phyloP scores from a whole-genome alignment of 2,113 vertebrate species.

The Salvator merianae region DNA sequence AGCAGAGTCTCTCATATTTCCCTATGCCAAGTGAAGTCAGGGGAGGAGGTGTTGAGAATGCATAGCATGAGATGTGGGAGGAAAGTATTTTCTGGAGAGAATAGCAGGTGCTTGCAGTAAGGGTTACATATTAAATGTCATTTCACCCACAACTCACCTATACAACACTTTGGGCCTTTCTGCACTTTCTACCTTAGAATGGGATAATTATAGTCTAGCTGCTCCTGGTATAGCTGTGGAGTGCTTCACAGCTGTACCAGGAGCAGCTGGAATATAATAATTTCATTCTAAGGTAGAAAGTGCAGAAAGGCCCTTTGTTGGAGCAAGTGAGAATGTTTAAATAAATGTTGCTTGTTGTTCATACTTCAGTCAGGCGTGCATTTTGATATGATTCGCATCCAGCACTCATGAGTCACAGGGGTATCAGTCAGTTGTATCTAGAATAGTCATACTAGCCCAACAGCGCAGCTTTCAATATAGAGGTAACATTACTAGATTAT shows the following conservation, averaged over 20 bases:
- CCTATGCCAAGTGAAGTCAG: background rate
- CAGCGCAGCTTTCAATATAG: background rate
- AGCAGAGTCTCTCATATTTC: background rate
- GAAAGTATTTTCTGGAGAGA: background rate
- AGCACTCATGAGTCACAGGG: no score
- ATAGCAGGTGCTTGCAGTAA: background rate
- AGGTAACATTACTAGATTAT: no score
- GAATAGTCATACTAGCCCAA: background rate
- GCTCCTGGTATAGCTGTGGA: no score
- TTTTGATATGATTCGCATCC: background rate
- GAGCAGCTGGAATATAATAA: no score
- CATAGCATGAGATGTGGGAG: background rate
- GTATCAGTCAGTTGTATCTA: background rate
- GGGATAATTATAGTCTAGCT: no score
- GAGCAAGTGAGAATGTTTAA: background rate
- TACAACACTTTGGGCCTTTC: no score
- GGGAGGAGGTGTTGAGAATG: background rate
- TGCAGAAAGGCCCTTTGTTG: no score
- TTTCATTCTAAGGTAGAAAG: no score
- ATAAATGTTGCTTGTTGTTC: background rate
- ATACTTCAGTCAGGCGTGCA: background rate
- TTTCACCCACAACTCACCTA: background rate
- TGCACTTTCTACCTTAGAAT: no score
- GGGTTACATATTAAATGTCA: background rate
- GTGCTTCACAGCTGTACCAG: no score